Conservation (phyloP, 1,140 invertebrate species). For the Ptiloglossa arizonensis region DNA sequence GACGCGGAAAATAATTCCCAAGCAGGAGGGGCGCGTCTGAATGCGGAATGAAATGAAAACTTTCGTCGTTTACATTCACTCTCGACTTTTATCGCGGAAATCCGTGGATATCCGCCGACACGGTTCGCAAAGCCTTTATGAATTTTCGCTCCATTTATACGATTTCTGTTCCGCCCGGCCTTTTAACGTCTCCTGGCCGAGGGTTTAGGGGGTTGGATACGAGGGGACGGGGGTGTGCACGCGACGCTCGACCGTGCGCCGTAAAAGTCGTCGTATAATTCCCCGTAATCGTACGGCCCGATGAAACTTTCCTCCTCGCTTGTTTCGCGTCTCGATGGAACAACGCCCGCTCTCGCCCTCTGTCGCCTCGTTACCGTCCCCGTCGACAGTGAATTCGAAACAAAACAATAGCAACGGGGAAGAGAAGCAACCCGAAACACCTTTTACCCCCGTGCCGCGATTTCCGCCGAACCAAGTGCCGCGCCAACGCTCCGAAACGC, state of each 20-base stretch:
- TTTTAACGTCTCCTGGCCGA: not conserved
- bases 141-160: slow-evolving; percentile 33
- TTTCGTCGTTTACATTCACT: slow-evolving; percentile 43
- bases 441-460: slow-evolving; percentile 12
- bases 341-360: slow-evolving; percentile 8
- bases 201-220: no score
- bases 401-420: not conserved
- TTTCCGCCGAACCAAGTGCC: not conserved
- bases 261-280: slow-evolving; percentile 31
- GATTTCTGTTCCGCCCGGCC: slow-evolving; percentile 14
- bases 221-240: not conserved
- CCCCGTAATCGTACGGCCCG: slow-evolving; percentile 11
- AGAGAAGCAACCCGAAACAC: not conserved
- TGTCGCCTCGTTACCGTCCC: slow-evolving; percentile 19
- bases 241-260: not conserved
- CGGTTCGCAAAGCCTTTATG: slow-evolving; percentile 25
- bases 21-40: not conserved
- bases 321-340: slow-evolving; percentile 4
- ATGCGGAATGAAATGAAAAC: slow-evolving; percentile 46
- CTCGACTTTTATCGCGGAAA: slow-evolving; percentile 35
- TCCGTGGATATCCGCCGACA: slow-evolving; percentile 39
- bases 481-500: not conserved
- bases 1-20: slow-evolving; percentile 22
- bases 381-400: slow-evolving; percentile 9
- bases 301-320: slow-evolving; percentile 15